Evolutionary conservation across 2,888 invertebrate species (phyloP), one percentile per base, ranked within the genome.

Genomic region (Boloria euphrosyne): DNA sequence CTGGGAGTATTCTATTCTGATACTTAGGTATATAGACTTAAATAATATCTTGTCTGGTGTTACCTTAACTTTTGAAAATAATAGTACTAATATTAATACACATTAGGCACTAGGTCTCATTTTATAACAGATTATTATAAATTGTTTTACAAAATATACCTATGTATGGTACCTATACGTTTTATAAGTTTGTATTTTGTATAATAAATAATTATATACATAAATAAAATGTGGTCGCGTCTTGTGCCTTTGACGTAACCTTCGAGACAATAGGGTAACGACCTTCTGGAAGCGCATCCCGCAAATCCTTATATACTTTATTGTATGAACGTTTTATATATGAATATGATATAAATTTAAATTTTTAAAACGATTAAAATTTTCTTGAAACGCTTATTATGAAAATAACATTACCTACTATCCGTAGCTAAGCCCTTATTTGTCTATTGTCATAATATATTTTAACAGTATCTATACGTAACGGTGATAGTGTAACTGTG

Each of bases 251-350:
- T 81, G 81, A 78, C 83, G 86, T 85, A 86, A 82, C 85, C 81
- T 81, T 81, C 80, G 80, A 78, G 77, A 75, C 78, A 76, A 75
- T 75, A 82, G 89, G 85, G 86, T 85, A 78, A 80, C 83, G 86
- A 89, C 83, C 90, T 57, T 75, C 78, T 74, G 73, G 78, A 83
- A 81, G 80, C 86, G 84, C 83, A 85, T 85, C 86, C 85, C 81
- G 85, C 85, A 84, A 87, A 90, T 86, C 84, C 87, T 87, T 85
- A 46, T 57, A 16, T 46, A 57, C 10, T 10, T 46, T 18, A 13
- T 14, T 18, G 86, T 79, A 79, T 77, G 67, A 65, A 52, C 53
- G 51, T 54, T 62, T 55, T 65, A 50, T 46, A 58, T 47, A 14
- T 31, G 54, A 64, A 62, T 47, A 58, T 43, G 13, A 60, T 47